phyloP scores from a whole-genome alignment of 2,888 invertebrate genomes.

The Choristoneura rosaceana region DNA sequence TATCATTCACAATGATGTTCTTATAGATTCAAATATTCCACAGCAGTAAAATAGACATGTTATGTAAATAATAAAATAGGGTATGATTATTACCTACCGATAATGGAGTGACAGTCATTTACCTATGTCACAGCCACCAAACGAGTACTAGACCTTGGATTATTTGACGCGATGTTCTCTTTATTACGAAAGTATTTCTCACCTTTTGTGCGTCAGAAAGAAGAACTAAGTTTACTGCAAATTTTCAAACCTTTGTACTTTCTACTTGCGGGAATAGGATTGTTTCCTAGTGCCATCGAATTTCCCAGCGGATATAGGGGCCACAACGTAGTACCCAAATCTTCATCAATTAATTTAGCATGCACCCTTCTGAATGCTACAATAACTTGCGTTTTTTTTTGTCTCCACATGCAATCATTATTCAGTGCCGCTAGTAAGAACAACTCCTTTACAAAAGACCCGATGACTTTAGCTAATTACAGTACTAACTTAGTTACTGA shows the following conservation, averaged over 20 bases:
- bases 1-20: too few relatives aligned
- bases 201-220: conserved; percentile 10
- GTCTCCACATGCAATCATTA: conserved; percentile 18
- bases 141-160: background rate
- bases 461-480: conserved; percentile 38
- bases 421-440: background rate
- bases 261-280: conserved; percentile 6
- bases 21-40: too few relatives aligned
- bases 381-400: conserved; percentile 16
- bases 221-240: background rate
- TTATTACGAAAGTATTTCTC: conserved; percentile 27
- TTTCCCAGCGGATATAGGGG: conserved; percentile 18
- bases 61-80: background rate
- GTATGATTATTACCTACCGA: background rate
- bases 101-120: background rate
- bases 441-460: conserved; percentile 23
- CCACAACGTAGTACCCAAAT: conserved; percentile 10
- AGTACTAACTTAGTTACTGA: conserved; percentile 17
- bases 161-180: conserved; percentile 16
- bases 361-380: conserved; percentile 10
- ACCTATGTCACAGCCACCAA: background rate
- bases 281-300: conserved; percentile 23
- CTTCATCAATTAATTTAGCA: conserved; percentile 20
- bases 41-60: background rate
- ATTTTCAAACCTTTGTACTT: conserved; percentile 22